Conservation (phyloP, 2,113 vertebrate genomes). For the Entomyzon cyanotis region DNA sequence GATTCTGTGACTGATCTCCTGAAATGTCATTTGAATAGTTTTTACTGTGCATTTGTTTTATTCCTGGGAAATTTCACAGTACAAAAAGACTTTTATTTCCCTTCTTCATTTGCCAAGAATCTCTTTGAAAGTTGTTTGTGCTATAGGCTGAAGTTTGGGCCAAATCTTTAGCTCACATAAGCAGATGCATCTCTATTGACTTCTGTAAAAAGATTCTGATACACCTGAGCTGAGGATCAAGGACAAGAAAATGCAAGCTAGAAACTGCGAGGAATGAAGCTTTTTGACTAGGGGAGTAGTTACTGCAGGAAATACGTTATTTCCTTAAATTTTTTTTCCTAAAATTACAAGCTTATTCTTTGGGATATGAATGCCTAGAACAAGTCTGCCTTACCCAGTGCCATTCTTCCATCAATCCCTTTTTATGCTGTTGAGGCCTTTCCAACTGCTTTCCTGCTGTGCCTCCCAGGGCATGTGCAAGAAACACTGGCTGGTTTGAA, state of each 20-base stretch:
- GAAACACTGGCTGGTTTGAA: background rate
- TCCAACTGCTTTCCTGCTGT: background rate
- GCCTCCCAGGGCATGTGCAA: background rate
- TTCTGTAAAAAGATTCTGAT: background rate
- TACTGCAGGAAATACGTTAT: background rate
- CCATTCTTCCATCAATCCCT: background rate
- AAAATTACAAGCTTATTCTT: background rate
- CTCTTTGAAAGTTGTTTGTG: background rate
- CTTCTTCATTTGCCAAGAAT: constrained; percentile 47
- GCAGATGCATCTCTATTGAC: background rate
- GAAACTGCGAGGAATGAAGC: background rate
- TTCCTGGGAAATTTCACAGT: constrained; percentile 32
- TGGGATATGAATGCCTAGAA: background rate
- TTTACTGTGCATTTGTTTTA: constrained; percentile 18
- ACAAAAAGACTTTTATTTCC: constrained; percentile 22
- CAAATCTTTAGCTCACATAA: background rate
- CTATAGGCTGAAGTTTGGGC: background rate
- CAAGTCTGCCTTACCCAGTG: background rate
- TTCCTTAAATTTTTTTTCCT: background rate
- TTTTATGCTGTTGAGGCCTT: background rate
- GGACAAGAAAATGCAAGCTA: background rate
- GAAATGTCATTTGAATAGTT: constrained; percentile 49
- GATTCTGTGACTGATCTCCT: background rate
- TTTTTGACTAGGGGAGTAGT: background rate
- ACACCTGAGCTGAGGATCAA: background rate